Evolutionary conservation across 2,888 invertebrate species (phyloP).

Genomic region (Abscondita cerata): DNA sequence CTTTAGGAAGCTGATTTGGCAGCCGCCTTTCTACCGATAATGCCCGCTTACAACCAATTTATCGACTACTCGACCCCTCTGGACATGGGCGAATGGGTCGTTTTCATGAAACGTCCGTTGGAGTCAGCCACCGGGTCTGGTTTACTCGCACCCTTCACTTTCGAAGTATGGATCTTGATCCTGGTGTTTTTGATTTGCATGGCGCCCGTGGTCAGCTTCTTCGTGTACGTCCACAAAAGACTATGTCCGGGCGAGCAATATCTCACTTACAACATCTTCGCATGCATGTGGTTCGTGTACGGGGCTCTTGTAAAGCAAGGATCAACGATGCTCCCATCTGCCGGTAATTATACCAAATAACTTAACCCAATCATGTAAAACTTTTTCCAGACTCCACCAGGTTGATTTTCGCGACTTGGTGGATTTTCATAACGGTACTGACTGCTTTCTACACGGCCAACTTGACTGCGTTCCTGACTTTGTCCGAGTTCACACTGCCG

Average conservation of each 20-base stretch:
- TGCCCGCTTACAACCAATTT: slow-evolving; percentile 63
- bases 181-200: slow-evolving; percentile 75
- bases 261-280: slow-evolving; percentile 67
- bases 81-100: slow-evolving; percentile 80
- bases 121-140: slow-evolving; percentile 87
- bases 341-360: slow-evolving; percentile 74
- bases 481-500: slow-evolving; percentile 85
- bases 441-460: slow-evolving; percentile 93
- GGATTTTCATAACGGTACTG: slow-evolving; percentile 87
- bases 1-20: slow-evolving; percentile 76
- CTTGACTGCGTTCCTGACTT: slow-evolving; percentile 85
- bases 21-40: slow-evolving; percentile 77
- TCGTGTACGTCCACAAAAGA: slow-evolving; percentile 70
- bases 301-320: slow-evolving; percentile 91
- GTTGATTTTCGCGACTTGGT: slow-evolving; percentile 88
- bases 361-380: too few relatives aligned
- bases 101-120: slow-evolving; percentile 79
- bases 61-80: slow-evolving; percentile 63
- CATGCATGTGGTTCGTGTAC: slow-evolving; percentile 88
- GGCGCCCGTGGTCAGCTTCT: slow-evolving; percentile 78
- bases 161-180: slow-evolving; percentile 67
- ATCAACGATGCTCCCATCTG: slow-evolving; percentile 77
- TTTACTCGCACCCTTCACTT: slow-evolving; percentile 81
- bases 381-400: slow-evolving; percentile 78
- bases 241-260: slow-evolving; percentile 65